Percentiles rank a stretch among this genome's conserved stretches.
Conservation (phyloP, 2,888 invertebrate genomes). For the Alloscopus bannaensis region DNA sequence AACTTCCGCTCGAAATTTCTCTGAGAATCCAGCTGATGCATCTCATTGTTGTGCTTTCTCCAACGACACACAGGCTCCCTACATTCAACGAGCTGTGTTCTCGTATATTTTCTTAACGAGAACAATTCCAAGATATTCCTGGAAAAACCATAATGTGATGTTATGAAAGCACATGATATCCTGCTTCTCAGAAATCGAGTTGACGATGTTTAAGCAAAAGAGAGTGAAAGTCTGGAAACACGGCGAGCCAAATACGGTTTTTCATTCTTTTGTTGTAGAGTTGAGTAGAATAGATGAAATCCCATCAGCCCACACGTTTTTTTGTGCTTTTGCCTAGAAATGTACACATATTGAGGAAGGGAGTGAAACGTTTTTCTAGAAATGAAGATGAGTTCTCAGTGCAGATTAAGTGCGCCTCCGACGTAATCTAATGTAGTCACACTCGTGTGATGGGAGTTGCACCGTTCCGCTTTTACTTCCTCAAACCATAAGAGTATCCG, state of each 20-base stretch:
- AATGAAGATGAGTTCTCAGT: slow-evolving; percentile 12
- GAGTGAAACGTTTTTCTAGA: background rate
- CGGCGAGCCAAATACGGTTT: background rate
- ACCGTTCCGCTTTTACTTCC: background rate
- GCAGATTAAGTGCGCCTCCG: slow-evolving; percentile 16
- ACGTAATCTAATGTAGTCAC: slow-evolving; percentile 30
- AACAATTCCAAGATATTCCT: no score
- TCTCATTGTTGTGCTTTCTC: no score
- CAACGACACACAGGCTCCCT: no score
- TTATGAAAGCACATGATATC: no score
- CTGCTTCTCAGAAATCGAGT: no score
- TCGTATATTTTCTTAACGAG: no score
- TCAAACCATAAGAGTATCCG: background rate
- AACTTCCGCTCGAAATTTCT: no score
- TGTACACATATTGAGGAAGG: background rate
- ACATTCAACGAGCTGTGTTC: no score
- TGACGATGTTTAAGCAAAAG: no score
- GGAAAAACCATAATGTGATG: no score
- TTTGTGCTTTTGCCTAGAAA: background rate
- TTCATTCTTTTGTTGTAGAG: background rate
- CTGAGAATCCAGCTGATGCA: slow-evolving; percentile 7
- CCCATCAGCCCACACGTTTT: background rate
- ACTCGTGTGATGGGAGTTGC: background rate
- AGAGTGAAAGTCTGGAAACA: no score
- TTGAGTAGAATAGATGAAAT: background rate